These are phyloP conservation scores for Tachina grossa DNA, from an alignment of 2,888 invertebrate genomes.

Conservation along the genomic window DNA sequence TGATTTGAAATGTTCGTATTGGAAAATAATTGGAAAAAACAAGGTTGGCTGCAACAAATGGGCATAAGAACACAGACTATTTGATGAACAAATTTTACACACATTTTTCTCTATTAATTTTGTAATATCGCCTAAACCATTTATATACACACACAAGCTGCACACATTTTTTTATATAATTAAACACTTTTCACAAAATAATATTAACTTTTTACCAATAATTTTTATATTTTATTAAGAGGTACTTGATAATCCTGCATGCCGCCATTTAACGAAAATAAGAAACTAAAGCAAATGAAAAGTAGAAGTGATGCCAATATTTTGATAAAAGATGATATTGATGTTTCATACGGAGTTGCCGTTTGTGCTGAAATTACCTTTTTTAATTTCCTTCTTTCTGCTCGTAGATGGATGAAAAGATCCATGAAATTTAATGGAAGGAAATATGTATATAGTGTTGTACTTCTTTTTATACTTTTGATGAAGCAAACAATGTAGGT, in stretches of 20 bases:
- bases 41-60: not conserved
- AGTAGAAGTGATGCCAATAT: not conserved
- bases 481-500: no score
- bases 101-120: not conserved
- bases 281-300: not conserved
- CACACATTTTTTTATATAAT: not conserved
- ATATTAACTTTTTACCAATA: constrained; percentile 11
- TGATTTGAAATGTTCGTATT: not conserved
- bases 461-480: no score
- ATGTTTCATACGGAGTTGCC: no score
- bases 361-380: no score
- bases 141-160: not conserved
- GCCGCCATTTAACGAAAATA: constrained; percentile 3
- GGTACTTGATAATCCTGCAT: not conserved
- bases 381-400: no score
- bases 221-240: not conserved
- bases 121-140: not conserved
- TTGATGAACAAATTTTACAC: not conserved
- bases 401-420: no score
- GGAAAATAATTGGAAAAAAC: not conserved
- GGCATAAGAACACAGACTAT: not conserved
- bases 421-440: no score
- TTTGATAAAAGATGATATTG: no score
- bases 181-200: not conserved
- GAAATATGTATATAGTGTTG: no score